A percentile compares a stretch with the other conserved stretches of the same genome.
Conservation (phyloP, 1,140 invertebrate species). For the Drosophila repletoides region DNA sequence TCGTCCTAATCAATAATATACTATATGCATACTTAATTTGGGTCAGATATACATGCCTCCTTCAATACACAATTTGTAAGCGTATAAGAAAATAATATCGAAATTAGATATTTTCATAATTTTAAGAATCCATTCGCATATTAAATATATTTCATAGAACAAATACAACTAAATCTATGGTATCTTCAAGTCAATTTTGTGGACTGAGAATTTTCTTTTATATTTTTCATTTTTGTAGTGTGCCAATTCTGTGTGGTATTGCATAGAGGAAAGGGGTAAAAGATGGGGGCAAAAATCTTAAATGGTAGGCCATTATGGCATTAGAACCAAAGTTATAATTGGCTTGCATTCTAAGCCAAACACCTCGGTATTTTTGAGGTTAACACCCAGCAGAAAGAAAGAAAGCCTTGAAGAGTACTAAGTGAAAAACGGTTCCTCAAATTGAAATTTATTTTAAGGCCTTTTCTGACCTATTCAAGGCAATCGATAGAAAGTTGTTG, state of each 20-base stretch:
- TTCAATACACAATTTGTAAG: too few species aligned
- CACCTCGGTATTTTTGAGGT: conserved; percentile 37
- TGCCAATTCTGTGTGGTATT: not conserved
- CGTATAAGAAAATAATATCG: too few species aligned
- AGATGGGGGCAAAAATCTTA: not conserved
- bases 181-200: not conserved
- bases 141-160: too few species aligned
- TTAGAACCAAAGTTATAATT: conserved; percentile 40
- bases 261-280: not conserved
- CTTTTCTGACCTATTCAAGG: too few species aligned
- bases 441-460: too few species aligned
- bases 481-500: too few species aligned
- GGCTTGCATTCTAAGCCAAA: conserved; percentile 42
- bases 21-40: too few species aligned
- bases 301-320: conserved; percentile 31
- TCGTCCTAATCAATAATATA: too few species aligned
- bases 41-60: too few species aligned
- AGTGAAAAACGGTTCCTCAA: conserved; percentile 3
- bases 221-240: conserved; percentile 17
- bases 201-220: too few species aligned
- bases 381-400: conserved; percentile 6
- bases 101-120: too few species aligned
- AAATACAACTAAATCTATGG: not conserved
- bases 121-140: too few species aligned
- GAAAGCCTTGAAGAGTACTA: conserved; percentile 36